Conservation (phyloP, 1,140 invertebrate species). For the Trigoniulus corallinus region DNA sequence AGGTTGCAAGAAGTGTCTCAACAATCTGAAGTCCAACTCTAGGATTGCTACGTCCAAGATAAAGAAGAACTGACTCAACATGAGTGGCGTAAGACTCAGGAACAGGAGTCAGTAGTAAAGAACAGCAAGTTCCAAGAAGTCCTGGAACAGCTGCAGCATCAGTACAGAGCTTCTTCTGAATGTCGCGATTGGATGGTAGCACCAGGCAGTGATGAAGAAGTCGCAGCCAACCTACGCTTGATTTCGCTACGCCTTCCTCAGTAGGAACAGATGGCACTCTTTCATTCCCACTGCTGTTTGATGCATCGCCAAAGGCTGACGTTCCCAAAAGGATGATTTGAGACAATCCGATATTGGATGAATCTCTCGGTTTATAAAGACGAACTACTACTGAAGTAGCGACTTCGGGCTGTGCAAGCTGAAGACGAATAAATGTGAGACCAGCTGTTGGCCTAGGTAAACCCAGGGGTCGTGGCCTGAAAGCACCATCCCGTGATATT, state of each 20-base stretch:
- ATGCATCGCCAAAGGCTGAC: conserved; percentile 46
- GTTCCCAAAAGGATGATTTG: conserved; percentile 70
- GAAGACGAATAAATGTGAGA: conserved; percentile 65
- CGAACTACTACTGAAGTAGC: conserved; percentile 38
- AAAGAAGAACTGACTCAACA: conserved; percentile 27
- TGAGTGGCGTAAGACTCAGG: conserved; percentile 25
- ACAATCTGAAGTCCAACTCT: conserved; percentile 27
- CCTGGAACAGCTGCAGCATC: conserved; percentile 44
- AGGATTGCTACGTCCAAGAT: conserved; percentile 24
- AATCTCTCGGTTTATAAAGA: conserved; percentile 67
- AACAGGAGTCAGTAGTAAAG: conserved; percentile 49
- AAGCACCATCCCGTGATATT: conserved; percentile 35
- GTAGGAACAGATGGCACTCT: conserved; percentile 14
- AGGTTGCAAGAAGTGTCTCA: conserved; percentile 21
- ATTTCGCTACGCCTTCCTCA: conserved; percentile 18
- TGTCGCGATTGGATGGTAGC: conserved; percentile 21
- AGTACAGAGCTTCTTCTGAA: conserved; percentile 17
- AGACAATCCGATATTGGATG: conserved; percentile 67
- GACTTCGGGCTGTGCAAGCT: conserved; percentile 61
- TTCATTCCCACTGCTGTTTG: conserved; percentile 17
- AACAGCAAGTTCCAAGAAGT: conserved; percentile 52
- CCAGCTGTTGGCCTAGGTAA: conserved; percentile 61
- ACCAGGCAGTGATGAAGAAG: conserved; percentile 47
- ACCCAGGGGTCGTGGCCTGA: conserved; percentile 39
- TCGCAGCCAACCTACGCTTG: conserved; percentile 43